A percentile compares a stretch with the other conserved stretches of the same genome.
Conservation (phyloP, 2,888 invertebrate species). For the Leucozona laternaria region DNA sequence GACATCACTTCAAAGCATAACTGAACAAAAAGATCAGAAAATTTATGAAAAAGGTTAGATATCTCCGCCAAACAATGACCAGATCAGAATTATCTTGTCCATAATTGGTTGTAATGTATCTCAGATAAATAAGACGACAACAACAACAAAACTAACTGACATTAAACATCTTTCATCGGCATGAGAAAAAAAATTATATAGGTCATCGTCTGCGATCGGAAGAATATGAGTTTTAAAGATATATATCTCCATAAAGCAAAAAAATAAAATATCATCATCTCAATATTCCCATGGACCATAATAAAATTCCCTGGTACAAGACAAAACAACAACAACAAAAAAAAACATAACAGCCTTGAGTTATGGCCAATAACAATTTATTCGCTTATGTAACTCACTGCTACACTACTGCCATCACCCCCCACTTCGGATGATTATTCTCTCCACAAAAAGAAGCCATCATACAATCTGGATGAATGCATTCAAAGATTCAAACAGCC, state of each 20-base stretch:
- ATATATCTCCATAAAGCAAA: constrained; percentile 20
- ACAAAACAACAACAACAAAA: background rate
- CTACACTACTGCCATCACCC: background rate
- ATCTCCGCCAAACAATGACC: constrained; percentile 9
- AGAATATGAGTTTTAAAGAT: constrained; percentile 16
- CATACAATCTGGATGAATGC: constrained; percentile 34
- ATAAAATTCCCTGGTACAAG: constrained; percentile 1
- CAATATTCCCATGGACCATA: constrained; percentile 52
- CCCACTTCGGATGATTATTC: constrained; percentile 25
- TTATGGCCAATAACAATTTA: constrained; percentile 74
- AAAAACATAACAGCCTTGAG: constrained; percentile 61
- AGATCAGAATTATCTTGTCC: constrained; percentile 3
- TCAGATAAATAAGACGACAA: background rate
- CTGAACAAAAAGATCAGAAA: background rate
- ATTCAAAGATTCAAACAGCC: constrained; percentile 30
- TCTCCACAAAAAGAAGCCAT: constrained; percentile 59
- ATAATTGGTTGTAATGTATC: constrained; percentile 38
- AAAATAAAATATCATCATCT: constrained; percentile 5
- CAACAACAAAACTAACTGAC: background rate
- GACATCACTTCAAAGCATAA: background rate
- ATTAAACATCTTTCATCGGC: constrained; percentile 6
- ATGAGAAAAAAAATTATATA: constrained; percentile 41
- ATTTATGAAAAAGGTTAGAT: constrained; percentile 38
- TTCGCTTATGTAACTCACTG: constrained; percentile 63
- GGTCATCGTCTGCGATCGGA: constrained; percentile 46